Percentiles rank a stretch among this genome's conserved stretches.
Conservation (phyloP, 2,113 vertebrate species). For the Ictidomys tridecemlineatus region DNA sequence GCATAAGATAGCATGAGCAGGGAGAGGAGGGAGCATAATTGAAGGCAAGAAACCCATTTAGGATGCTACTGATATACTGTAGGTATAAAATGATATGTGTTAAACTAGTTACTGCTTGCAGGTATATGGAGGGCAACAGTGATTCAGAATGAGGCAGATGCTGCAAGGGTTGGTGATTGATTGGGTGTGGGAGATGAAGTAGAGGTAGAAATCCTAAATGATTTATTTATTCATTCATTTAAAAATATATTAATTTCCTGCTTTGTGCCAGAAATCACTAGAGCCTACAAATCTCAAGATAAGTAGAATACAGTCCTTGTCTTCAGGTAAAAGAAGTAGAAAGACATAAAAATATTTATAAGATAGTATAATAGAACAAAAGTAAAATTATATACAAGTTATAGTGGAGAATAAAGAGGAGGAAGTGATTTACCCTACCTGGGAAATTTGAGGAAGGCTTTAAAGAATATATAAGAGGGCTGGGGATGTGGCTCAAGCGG, state of each 20-base stretch:
- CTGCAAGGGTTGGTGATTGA: not conserved
- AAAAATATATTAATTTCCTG: constrained; percentile 32
- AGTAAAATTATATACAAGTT: constrained; percentile 31
- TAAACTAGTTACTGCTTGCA: not conserved
- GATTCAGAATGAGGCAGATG: constrained; percentile 30
- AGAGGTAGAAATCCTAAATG: not conserved
- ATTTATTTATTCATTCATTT: not conserved
- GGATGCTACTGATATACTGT: not conserved
- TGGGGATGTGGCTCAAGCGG: too few species aligned
- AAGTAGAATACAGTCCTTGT: not conserved
- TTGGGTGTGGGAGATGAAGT: not conserved
- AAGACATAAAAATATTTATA: not conserved
- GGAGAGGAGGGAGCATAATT: not conserved
- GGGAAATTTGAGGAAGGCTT: not conserved
- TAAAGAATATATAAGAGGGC: not conserved
- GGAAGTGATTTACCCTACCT: not conserved
- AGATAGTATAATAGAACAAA: not conserved
- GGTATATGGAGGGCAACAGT: constrained; percentile 4
- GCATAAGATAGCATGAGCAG: not conserved
- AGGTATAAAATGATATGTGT: not conserved
- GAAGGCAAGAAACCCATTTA: constrained; percentile 7
- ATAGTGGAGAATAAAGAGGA: not conserved
- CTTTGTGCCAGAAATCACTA: not conserved
- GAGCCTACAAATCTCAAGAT: constrained; percentile 15
- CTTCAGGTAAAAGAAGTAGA: constrained; percentile 31